Conservation (phyloP, 1,140 invertebrate genomes). For the Metopolophium dirhodum region DNA sequence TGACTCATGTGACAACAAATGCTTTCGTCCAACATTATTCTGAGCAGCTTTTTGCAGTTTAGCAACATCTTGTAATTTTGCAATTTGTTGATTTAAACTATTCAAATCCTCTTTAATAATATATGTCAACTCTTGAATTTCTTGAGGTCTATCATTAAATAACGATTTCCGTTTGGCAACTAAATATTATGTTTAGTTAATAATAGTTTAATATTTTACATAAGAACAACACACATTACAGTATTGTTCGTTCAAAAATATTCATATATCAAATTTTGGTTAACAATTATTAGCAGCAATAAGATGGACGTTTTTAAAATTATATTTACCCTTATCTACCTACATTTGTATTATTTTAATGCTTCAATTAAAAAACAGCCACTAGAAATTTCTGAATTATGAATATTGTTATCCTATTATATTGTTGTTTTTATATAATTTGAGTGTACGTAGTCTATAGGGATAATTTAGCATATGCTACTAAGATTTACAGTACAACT, state of each 20-base stretch:
- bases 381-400: background rate
- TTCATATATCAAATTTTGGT: too few species aligned
- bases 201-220: conserved; percentile 40
- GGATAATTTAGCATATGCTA: too few species aligned
- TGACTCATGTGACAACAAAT: conserved; percentile 93
- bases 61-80: conserved; percentile 80
- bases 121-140: conserved; percentile 97
- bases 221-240: background rate
- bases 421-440: background rate
- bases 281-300: background rate
- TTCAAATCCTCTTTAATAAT: conserved; percentile 97
- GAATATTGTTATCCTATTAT: too few species aligned
- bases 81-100: conserved; percentile 95
- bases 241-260: background rate
- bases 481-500: too few species aligned
- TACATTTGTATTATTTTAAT: background rate
- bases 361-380: background rate
- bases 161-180: conserved; percentile 97
- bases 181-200: conserved; percentile 63
- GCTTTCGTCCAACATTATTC: conserved; percentile 70
- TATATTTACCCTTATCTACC: background rate
- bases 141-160: conserved; percentile 93
- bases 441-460: background rate
- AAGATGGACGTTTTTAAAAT: background rate
- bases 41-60: conserved; percentile 69